Evolutionary conservation across 1,140 invertebrate genomes (phyloP).

Genomic region (Drosophila lini): DNA sequence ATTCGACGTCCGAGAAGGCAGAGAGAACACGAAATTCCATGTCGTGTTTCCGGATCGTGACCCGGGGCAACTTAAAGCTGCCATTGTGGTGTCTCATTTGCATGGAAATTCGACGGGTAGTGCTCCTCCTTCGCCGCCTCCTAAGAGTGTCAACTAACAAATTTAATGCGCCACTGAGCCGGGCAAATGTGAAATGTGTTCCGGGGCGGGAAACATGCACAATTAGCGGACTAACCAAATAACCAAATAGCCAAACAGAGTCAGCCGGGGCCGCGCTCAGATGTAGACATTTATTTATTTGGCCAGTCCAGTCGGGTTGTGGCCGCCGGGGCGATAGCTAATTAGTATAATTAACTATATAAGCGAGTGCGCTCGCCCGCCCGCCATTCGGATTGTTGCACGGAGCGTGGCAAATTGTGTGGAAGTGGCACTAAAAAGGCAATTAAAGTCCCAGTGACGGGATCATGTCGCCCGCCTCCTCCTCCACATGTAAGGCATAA

Average conservation of each 20-base stretch:
- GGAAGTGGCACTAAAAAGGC: conserved; percentile 82
- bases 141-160: conserved; percentile 61
- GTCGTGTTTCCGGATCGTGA: conserved; percentile 46
- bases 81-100: conserved; percentile 48
- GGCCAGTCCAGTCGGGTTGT: conserved; percentile 53
- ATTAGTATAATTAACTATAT: conserved; percentile 84
- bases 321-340: conserved; percentile 54
- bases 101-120: conserved; percentile 42
- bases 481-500: conserved; percentile 61
- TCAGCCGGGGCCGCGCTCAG: conserved; percentile 25
- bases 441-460: conserved; percentile 73
- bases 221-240: conserved; percentile 48
- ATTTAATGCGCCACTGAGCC: conserved; percentile 58
- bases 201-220: conserved; percentile 49
- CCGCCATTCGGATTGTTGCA: conserved; percentile 75
- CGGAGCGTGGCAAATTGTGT: conserved; percentile 80
- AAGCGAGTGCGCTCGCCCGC: conserved; percentile 51
- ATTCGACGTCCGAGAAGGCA: conserved; percentile 4
- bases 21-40: conserved; percentile 36
- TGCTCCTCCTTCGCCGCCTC: conserved; percentile 1
- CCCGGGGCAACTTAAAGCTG: conserved; percentile 41
- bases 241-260: conserved; percentile 27
- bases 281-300: conserved; percentile 67
- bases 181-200: conserved; percentile 46
- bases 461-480: conserved; percentile 37